Base-by-base conservation (phyloP, 2,113 vertebrate genomes). In the Halichoeres trimaculatus region DNA sequence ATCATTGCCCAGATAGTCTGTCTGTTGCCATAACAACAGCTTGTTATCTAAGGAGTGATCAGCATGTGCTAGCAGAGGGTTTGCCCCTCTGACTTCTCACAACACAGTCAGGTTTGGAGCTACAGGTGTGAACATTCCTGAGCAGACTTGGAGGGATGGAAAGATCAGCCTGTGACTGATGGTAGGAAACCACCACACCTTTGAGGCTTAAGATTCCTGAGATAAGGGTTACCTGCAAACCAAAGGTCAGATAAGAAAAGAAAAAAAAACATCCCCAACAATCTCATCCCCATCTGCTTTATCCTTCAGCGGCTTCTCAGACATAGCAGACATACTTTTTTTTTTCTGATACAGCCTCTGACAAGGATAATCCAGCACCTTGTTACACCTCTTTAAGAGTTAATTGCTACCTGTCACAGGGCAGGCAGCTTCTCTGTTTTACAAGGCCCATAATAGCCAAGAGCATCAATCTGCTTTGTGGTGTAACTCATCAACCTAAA, bases 381-480 rank as follows among this genome's bases (percentile, higher is more conserved):
- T 86, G 86, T 90, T 88, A 86, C 83, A 83, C 75, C 69, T 88
- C 80, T 81, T 86, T 67, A 84, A 86, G 64, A 79, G 68, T 77
- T 91, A 93, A 94, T 92, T 88, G 88, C 85, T 83, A 85, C 86
- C 89, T 91, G 88, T 90, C 89, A 87, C 69, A 76, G 67, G 67
- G 61, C 61, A 83, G 88, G 89, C 91, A 91, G 91, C 88, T 84
- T 66, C 55, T 35, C n/a, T 70, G 68, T 83, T 79, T 89, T 80
- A 87, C 69, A 66, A 76, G 71, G 24, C 51, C 5, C 62, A 66
- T 74, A 81, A 89, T 60, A 76, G 85, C 89, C 80, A 69, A 79
- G 66, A 86, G 84, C 86, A 70, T 83, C 66, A 81, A 71, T 90
- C 83, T 70, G 84, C 79, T 89, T 86, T 84, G 85, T 74, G 81